These are phyloP conservation scores for Neotoxoptera formosana DNA, from an alignment of 1,140 invertebrate species.

Conservation along the genomic window DNA sequence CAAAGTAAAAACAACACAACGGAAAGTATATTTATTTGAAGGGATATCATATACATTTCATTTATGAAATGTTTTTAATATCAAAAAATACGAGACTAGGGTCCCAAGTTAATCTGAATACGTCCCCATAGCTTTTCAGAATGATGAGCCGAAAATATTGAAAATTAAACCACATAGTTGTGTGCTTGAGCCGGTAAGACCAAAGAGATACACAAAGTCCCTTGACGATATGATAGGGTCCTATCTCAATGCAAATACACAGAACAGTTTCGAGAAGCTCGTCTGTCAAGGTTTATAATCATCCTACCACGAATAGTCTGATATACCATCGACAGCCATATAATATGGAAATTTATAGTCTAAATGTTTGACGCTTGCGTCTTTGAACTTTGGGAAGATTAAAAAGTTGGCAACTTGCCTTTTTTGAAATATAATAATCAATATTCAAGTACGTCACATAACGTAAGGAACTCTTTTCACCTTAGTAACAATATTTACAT, in stretches of 20 bases:
- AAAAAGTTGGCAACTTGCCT: not conserved
- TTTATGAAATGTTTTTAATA: not conserved
- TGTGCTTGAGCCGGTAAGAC: not conserved
- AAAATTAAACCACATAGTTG: not conserved
- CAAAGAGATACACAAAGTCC: not conserved
- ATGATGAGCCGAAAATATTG: slow-evolving; percentile 1
- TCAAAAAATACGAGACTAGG: not conserved
- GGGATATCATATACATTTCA: not conserved
- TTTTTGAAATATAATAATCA: not conserved
- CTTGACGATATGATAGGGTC: not conserved
- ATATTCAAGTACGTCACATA: no score
- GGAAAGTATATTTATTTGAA: not conserved
- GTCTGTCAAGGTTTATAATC: not conserved
- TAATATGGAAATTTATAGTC: not conserved
- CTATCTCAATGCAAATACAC: slow-evolving; percentile 6
- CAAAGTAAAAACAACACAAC: not conserved
- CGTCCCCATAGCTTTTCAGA: not conserved
- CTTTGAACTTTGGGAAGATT: not conserved
- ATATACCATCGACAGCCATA: not conserved
- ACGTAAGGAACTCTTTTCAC: not conserved
- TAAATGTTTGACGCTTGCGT: not conserved
- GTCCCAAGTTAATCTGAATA: not conserved
- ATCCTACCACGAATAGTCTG: not conserved
- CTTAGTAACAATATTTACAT: no score
- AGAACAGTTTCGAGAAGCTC: not conserved